These are phyloP conservation scores for Acanthacorydalis orientalis DNA, from an alignment of 2,888 invertebrate species.

Conservation along the genomic window DNA sequence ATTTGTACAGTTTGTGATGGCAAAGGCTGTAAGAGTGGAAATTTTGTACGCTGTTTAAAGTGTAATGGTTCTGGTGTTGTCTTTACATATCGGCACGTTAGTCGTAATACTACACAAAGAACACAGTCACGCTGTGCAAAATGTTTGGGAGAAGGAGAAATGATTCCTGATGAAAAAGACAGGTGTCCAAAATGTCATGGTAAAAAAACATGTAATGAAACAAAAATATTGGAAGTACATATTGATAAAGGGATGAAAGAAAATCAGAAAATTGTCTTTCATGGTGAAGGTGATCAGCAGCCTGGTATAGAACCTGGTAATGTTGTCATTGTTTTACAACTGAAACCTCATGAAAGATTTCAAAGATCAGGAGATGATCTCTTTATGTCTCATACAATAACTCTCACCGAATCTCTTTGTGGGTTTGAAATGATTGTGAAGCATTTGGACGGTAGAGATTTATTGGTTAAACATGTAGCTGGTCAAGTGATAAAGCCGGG, in stretches of 20 bases:
- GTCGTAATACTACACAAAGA: slow-evolving; percentile 45
- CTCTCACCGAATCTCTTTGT: slow-evolving; percentile 78
- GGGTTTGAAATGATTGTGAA: slow-evolving; percentile 72
- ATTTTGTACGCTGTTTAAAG: slow-evolving; percentile 44
- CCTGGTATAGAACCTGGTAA: slow-evolving; percentile 77
- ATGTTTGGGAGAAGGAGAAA: slow-evolving; percentile 53
- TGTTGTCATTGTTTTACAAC: slow-evolving; percentile 72
- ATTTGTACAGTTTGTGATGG: slow-evolving; percentile 65
- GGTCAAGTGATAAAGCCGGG: slow-evolving; percentile 77
- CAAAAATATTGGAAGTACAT: slow-evolving; percentile 71
- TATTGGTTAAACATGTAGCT: slow-evolving; percentile 59
- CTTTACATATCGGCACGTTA: slow-evolving; percentile 54
- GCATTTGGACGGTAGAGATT: slow-evolving; percentile 75
- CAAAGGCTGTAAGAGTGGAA: slow-evolving; percentile 54
- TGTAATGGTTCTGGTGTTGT: slow-evolving; percentile 69
- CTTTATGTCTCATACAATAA: slow-evolving; percentile 54
- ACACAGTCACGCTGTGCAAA: slow-evolving; percentile 41
- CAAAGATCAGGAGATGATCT: slow-evolving; percentile 61
- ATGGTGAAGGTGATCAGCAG: slow-evolving; percentile 82
- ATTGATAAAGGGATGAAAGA: slow-evolving; percentile 82
- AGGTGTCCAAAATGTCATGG: slow-evolving; percentile 70
- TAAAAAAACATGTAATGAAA: slow-evolving; percentile 65
- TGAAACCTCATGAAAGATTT: slow-evolving; percentile 64
- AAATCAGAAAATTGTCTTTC: slow-evolving; percentile 68
- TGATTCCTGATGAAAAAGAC: slow-evolving; percentile 59